phyloP scores from a whole-genome alignment of 2,797 vertebrate genomes.

The Notamacropus eugenii region DNA sequence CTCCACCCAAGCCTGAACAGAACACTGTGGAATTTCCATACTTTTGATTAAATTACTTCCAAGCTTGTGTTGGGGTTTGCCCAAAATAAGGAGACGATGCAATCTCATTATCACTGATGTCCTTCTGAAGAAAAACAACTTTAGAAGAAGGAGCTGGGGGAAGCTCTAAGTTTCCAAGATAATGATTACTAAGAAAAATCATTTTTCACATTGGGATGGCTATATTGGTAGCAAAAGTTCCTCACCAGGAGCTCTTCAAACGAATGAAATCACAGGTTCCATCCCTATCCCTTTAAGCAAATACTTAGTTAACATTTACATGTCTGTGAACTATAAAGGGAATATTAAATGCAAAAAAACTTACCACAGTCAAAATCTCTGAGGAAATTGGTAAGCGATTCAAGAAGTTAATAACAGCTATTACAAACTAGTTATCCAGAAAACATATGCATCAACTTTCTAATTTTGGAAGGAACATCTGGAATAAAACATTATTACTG shows the following conservation, averaged over 20 bases:
- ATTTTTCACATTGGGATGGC: background rate
- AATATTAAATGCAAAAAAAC: slow-evolving; percentile 20
- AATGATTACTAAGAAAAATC: no score
- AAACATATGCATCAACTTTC: background rate
- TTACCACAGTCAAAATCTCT: slow-evolving; percentile 12
- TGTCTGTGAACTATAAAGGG: slow-evolving; percentile 9
- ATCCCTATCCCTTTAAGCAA: background rate
- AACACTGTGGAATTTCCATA: no score
- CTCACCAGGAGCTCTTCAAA: slow-evolving; percentile 7
- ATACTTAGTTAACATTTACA: background rate
- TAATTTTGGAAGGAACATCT: slow-evolving; percentile 21
- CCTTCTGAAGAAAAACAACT: no score
- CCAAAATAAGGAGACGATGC: no score
- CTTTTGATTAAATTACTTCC: no score
- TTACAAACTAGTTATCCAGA: slow-evolving; percentile 1
- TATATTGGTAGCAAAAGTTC: background rate
- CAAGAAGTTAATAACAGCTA: slow-evolving; percentile 1
- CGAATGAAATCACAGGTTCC: background rate
- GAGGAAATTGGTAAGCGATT: background rate
- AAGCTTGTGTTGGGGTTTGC: no score
- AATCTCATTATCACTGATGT: no score
- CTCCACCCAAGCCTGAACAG: no score
- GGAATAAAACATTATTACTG: slow-evolving; percentile 9
- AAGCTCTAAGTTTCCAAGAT: no score
- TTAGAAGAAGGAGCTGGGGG: no score